phyloP scores from a whole-genome alignment of 2,113 vertebrate genomes.

The Mobula hypostoma region DNA sequence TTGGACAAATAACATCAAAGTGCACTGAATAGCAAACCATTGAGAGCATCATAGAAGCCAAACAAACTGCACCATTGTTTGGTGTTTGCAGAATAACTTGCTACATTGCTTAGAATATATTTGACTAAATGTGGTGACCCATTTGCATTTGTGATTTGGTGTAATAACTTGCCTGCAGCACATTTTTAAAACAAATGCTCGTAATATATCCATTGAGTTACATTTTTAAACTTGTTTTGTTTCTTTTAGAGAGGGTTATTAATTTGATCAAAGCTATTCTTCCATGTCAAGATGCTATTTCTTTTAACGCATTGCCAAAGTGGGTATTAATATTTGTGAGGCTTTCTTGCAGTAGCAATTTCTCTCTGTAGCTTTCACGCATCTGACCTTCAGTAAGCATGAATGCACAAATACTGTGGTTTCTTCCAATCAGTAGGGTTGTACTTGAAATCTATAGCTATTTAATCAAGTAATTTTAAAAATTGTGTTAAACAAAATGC shows the following conservation, averaged over 20 bases:
- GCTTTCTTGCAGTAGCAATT: background rate
- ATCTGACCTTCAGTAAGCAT: constrained; percentile 8
- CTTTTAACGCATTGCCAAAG: background rate
- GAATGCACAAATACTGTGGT: background rate
- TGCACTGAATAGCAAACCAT: background rate
- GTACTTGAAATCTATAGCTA: background rate
- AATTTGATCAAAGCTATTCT: background rate
- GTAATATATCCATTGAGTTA: background rate
- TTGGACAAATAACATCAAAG: background rate
- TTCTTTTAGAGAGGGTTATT: background rate
- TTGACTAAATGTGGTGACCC: background rate
- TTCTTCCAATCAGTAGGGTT: background rate
- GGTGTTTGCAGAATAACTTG: background rate
- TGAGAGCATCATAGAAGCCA: background rate
- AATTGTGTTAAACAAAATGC: background rate
- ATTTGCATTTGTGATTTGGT: background rate
- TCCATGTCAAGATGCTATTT: background rate
- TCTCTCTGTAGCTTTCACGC: background rate
- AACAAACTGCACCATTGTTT: background rate
- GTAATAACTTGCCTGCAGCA: background rate
- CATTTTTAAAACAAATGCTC: background rate
- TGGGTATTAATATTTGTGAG: constrained; percentile 24
- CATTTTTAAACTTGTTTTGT: background rate
- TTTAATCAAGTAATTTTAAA: background rate
- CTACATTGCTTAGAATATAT: background rate